Evolutionary conservation across 2,888 invertebrate genomes (phyloP), one percentile per base, ranked within the genome.

Genomic region (Eupithecia exiguata): DNA sequence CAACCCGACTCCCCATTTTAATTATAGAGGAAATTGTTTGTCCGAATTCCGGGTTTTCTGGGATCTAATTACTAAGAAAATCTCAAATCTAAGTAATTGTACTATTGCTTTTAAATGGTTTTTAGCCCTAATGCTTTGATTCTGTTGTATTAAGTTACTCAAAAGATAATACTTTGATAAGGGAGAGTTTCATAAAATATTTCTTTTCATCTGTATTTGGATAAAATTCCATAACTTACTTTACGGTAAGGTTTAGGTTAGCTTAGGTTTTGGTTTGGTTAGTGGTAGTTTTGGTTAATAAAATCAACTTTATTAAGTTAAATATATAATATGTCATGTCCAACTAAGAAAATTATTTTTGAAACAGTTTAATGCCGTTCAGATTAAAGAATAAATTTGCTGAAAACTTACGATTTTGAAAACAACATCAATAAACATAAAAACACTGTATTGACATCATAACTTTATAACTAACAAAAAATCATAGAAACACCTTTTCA

Each of bases 21-120:
- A 93, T 94, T 93, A 93, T 89, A 89, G 86, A 86, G 88, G 84
- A 88, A 89, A 89, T 88, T 91, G 90, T 81, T 91, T 92, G 89
- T 90, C 90, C 89, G 81, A 91, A 88, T 90, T 88, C 86, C 87
- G 82, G 81, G 80, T 79, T 84, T 83, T 86, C 81, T 80, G 79
- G 79, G 80, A 81, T 85, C 87, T 91, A 91, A 92, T 91, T 91
- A 90, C 88, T 83, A 75, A 82, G 80, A 78, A 85, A 91, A 90
- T 90, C 89, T 85, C 83, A 79, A 83, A 82, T 81, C 81, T 80
- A 74, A 79, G 81, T 83, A 86, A 89, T 87, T 86, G 82, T 84
- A 79, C 82, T 84, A 83, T 86, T 84, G 76, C 81, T 86, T 87
- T 84, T 53, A 69, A 73, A 72, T 81, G 72, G 69, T 71, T 74